Evolutionary conservation across 2,888 invertebrate species (phyloP).

Genomic region (Erebia epiphron): DNA sequence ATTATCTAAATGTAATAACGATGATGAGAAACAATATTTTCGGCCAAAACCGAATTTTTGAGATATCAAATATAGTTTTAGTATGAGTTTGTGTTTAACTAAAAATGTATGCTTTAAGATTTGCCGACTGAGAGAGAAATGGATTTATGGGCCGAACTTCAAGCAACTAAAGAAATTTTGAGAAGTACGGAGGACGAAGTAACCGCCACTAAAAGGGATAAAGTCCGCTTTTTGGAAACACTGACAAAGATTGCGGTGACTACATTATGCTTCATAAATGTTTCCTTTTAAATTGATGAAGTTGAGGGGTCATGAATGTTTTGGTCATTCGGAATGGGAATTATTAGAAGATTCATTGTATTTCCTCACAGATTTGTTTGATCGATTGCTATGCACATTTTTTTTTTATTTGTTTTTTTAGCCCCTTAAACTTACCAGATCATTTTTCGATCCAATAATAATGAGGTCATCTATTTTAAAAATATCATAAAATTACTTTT

Average conservation of each 20-base stretch:
- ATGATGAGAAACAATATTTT: background rate
- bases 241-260: slow-evolving; percentile 71
- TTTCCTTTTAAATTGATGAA: background rate
- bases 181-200: slow-evolving; percentile 72
- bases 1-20: no score
- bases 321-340: no score
- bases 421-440: slow-evolving; percentile 60
- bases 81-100: background rate
- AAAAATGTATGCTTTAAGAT: slow-evolving; percentile 50
- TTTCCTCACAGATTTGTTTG: background rate
- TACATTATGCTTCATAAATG: slow-evolving; percentile 32
- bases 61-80: background rate
- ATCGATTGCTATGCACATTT: background rate
- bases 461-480: slow-evolving; percentile 49
- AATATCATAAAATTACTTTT: background rate
- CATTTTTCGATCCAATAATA: slow-evolving; percentile 49
- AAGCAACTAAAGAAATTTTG: slow-evolving; percentile 72
- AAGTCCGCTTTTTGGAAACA: slow-evolving; percentile 72
- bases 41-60: background rate
- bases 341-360: no score
- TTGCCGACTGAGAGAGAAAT: slow-evolving; percentile 73
- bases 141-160: slow-evolving; percentile 71
- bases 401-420: slow-evolving; percentile 51
- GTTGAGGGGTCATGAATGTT: no score
- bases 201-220: slow-evolving; percentile 65